These are phyloP conservation scores for Neodontobutis hainanensis DNA, from an alignment of 2,113 vertebrate species.

Conservation along the genomic window DNA sequence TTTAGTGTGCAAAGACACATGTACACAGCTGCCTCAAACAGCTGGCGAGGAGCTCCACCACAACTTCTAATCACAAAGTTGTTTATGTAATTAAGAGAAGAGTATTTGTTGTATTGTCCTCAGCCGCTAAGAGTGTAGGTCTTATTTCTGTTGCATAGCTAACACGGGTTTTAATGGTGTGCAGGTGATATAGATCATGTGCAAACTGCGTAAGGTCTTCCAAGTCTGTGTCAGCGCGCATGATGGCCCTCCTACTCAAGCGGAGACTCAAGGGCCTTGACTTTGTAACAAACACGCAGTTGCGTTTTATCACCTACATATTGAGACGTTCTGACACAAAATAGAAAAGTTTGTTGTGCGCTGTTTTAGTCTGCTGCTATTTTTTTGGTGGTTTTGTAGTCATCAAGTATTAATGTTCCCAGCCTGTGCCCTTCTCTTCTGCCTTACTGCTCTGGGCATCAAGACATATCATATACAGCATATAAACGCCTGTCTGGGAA, in stretches of 20 bases:
- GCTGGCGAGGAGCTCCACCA: constrained; percentile 59
- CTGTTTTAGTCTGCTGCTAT: constrained; percentile 21
- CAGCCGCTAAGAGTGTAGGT: constrained; percentile 61
- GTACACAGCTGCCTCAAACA: constrained; percentile 72
- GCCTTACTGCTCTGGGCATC: constrained; percentile 47
- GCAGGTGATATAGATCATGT: constrained; percentile 72
- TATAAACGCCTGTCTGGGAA: constrained; percentile 60
- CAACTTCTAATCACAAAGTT: constrained; percentile 75
- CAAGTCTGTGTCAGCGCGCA: constrained; percentile 66
- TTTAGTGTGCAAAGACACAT: constrained; percentile 73
- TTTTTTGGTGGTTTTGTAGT: constrained; percentile 21
- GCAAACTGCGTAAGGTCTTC: constrained; percentile 61
- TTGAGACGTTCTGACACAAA: constrained; percentile 22
- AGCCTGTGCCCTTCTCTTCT: constrained; percentile 40
- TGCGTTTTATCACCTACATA: constrained; percentile 21
- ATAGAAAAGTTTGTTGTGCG: constrained; percentile 9
- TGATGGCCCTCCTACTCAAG: constrained; percentile 53
- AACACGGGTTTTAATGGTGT: constrained; percentile 56
- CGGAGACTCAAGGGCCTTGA: constrained; percentile 34
- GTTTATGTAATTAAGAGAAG: constrained; percentile 73
- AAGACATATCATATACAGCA: constrained; percentile 48
- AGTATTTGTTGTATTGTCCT: constrained; percentile 44
- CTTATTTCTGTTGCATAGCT: constrained; percentile 53
- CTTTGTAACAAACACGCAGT: constrained; percentile 25
- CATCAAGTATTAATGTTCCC: constrained; percentile 26